Percentiles rank a stretch among this genome's conserved stretches.
Evolutionary conservation across 2,797 vertebrate genomes (phyloP).

Genomic region (Oophaga sylvatica): DNA sequence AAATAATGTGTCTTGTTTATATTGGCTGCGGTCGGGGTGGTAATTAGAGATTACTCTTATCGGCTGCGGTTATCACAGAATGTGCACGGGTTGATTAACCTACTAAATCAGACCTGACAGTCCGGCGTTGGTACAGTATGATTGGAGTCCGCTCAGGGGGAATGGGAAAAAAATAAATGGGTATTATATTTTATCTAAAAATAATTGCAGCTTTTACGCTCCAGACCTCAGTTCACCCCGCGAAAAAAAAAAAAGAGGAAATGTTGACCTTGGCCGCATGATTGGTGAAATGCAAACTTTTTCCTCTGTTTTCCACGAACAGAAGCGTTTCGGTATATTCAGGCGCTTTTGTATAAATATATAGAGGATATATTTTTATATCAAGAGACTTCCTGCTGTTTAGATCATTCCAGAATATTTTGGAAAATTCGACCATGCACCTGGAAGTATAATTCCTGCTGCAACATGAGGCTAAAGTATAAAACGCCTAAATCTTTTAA

Average conservation of each 20-base stretch:
- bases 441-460: not conserved
- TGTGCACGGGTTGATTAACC: slow-evolving; percentile 42
- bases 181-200: slow-evolving; percentile 14
- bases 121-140: not conserved
- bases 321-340: slow-evolving; percentile 42
- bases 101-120: slow-evolving; percentile 31
- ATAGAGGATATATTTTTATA: slow-evolving; percentile 15
- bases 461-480: not conserved
- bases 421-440: not conserved
- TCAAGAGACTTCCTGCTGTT: not conserved
- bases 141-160: not conserved
- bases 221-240: not conserved
- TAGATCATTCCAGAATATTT: slow-evolving; percentile 21
- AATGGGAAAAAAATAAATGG: not conserved
- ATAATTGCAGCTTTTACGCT: not conserved
- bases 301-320: slow-evolving; percentile 57
- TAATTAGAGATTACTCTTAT: slow-evolving; percentile 43
- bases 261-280: slow-evolving; percentile 40
- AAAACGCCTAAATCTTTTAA: not conserved
- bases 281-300: slow-evolving; percentile 33
- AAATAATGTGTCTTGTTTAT: slow-evolving; percentile 54
- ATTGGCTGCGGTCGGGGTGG: slow-evolving; percentile 55
- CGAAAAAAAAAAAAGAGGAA: slow-evolving; percentile 18
- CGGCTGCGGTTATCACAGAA: slow-evolving; percentile 6
- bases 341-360: slow-evolving; percentile 33